Evolutionary conservation across 2,888 invertebrate species (phyloP).

Genomic region (Aphodius granarius): DNA sequence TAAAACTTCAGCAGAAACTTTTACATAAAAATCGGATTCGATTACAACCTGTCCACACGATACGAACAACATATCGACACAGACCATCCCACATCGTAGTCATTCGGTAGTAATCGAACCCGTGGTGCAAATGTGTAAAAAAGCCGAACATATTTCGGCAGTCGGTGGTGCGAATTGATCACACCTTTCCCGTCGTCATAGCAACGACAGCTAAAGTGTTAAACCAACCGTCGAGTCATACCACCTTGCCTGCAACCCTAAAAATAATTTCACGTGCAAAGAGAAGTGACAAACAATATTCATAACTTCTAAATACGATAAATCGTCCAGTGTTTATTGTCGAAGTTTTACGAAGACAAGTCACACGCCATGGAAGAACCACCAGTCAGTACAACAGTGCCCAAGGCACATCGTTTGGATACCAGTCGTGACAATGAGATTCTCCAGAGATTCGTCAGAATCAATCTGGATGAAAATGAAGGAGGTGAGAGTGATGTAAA

Average conservation of each 20-base stretch:
- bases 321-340: neutral
- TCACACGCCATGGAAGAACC: slow-evolving; percentile 31
- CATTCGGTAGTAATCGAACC: neutral
- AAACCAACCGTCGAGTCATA: slow-evolving; percentile 5
- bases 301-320: slow-evolving; percentile 8
- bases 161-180: slow-evolving; percentile 31
- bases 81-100: neutral
- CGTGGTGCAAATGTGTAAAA: neutral
- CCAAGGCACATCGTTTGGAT: slow-evolving; percentile 39
- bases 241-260: neutral
- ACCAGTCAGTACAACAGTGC: slow-evolving; percentile 26
- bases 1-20: neutral
- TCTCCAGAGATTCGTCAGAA: slow-evolving; percentile 77
- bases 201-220: slow-evolving; percentile 30
- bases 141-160: neutral
- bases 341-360: no score
- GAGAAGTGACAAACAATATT: neutral
- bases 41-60: neutral
- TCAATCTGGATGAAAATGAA: slow-evolving; percentile 61
- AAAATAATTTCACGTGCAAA: slow-evolving; percentile 4
- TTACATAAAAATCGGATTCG: neutral
- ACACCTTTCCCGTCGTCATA: slow-evolving; percentile 35
- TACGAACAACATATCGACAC: neutral
- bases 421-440: slow-evolving; percentile 73
- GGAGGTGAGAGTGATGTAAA: slow-evolving; percentile 19